Evolutionary conservation across 2,888 invertebrate genomes (phyloP).

Genomic region (Emmelina monodactyla): DNA sequence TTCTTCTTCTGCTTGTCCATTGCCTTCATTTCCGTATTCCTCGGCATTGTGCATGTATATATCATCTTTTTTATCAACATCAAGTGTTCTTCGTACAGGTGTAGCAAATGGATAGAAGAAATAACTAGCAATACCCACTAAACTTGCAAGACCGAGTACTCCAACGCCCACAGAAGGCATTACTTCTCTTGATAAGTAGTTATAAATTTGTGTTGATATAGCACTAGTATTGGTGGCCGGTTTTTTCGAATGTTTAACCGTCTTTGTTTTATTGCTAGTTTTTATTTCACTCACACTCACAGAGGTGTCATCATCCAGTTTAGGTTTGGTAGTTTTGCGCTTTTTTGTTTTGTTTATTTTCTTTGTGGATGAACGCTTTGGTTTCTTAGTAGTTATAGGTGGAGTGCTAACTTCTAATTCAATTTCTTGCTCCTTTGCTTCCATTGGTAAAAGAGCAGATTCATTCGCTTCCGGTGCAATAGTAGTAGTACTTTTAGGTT

Average conservation of each 20-base stretch:
- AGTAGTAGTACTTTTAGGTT: conserved; percentile 25
- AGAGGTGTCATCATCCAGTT: conserved; percentile 31
- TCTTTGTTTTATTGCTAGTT: conserved; percentile 64
- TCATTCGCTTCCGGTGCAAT: conserved; percentile 32
- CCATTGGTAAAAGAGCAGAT: conserved; percentile 51
- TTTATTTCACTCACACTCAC: conserved; percentile 40
- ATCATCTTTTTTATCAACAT: conserved; percentile 70
- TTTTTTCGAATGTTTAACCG: conserved; percentile 41
- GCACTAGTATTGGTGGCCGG: conserved; percentile 59
- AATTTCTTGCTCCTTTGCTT: conserved; percentile 56
- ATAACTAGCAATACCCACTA: conserved; percentile 78
- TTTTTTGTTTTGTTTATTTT: conserved; percentile 68
- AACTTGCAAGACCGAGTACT: conserved; percentile 75
- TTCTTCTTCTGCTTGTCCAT: conserved; percentile 79
- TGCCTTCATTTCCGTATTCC: conserved; percentile 70
- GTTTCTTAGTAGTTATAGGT: conserved; percentile 53
- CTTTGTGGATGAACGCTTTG: conserved; percentile 45
- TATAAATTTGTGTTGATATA: conserved; percentile 77
- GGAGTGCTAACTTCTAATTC: conserved; percentile 57
- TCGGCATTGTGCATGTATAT: conserved; percentile 73
- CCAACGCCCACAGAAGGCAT: conserved; percentile 85
- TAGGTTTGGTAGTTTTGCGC: conserved; percentile 60
- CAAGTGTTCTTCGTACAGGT: conserved; percentile 71
- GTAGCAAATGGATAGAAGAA: conserved; percentile 78
- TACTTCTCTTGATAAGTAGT: conserved; percentile 79